Base-by-base conservation (phyloP, 2,888 invertebrate species). In the Bugula neritina region DNA sequence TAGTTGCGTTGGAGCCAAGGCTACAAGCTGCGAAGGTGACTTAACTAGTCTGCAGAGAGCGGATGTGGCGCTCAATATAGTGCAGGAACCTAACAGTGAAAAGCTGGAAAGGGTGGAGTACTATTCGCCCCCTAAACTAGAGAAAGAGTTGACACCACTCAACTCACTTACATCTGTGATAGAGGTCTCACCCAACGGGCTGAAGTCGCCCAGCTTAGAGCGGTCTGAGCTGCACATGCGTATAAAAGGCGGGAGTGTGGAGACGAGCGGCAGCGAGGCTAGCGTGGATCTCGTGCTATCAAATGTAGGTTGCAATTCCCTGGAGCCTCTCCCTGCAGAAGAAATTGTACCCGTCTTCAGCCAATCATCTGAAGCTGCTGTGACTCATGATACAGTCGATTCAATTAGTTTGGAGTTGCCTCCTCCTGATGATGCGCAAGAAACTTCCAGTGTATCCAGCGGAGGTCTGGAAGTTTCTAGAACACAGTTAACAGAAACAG, bases 401-500 rank as follows among this genome's bases (percentile, higher is more conserved):
- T 10, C 5, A 5, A 17, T 17, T 43, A 43, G 5, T 5, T 17
- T 43, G 43, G 43, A 43, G 43, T 43, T 43, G 43, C 43, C 43
- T 43, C 17, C 43, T 17, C 43, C 5, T 43, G 5, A 5, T 43
- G 43, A 13, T 31, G 34, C 10, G 17, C 31, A 63, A 31, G 63
- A 63, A 27, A 31, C 10, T 63, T 63, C 63, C 10, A 63, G 63
- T n/a, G 34, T 34, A 29, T 63, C 63, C 2, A 63, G 63, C 31
- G 63, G 31, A 63, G 31, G 63, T 34, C 29, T 34, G 34, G 63
- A 63, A 63, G 5, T 31, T 63, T 63, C 63, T 63, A 63, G 63
- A 63, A 63, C 10, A 31, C 63, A 63, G 27, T 13, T 63, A 31
- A 63, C 63, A 13, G 63, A 63, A 63, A 63, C 63, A n/a, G 63